phyloP scores from a whole-genome alignment of 2,113 vertebrate genomes.

The Elaphurus davidianus region DNA sequence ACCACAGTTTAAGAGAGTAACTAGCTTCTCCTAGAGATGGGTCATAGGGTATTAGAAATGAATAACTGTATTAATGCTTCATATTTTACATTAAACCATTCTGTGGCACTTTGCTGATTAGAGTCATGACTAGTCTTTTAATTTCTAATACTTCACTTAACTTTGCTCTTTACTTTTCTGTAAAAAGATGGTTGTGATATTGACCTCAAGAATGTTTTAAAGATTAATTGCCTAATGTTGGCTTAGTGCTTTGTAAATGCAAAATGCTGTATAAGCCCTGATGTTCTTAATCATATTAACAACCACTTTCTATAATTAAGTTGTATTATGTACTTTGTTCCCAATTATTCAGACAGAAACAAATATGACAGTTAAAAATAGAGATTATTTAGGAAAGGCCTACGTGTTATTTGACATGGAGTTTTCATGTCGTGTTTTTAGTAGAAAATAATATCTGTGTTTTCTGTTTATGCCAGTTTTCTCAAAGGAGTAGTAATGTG shows the following conservation, averaged over 20 bases:
- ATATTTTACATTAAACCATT: constrained; percentile 35
- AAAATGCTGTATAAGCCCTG: not conserved
- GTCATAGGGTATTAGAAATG: not conserved
- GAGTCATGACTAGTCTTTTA: constrained; percentile 43
- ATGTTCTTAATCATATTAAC: constrained; percentile 50
- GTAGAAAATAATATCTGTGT: constrained; percentile 15
- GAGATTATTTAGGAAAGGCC: not conserved
- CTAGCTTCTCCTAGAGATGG: constrained; percentile 29
- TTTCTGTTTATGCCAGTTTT: not conserved
- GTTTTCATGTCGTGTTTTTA: not conserved
- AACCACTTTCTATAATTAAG: constrained; percentile 51
- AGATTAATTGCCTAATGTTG: constrained; percentile 56
- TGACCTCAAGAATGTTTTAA: constrained; percentile 25
- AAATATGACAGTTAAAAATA: not conserved
- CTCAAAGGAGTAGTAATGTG: not conserved
- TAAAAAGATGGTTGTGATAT: constrained; percentile 34
- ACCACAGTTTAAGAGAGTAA: not conserved
- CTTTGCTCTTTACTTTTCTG: constrained; percentile 49
- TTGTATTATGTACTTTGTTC: constrained; percentile 40
- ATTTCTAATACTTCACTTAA: constrained; percentile 46
- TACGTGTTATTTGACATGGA: not conserved
- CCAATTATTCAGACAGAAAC: constrained; percentile 13
- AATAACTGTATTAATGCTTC: constrained; percentile 37
- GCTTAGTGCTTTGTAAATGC: constrained; percentile 58
- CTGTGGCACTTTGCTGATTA: constrained; percentile 56